Base-by-base conservation (phyloP, 2,888 invertebrate genomes). In the Schizaphis graminum region DNA sequence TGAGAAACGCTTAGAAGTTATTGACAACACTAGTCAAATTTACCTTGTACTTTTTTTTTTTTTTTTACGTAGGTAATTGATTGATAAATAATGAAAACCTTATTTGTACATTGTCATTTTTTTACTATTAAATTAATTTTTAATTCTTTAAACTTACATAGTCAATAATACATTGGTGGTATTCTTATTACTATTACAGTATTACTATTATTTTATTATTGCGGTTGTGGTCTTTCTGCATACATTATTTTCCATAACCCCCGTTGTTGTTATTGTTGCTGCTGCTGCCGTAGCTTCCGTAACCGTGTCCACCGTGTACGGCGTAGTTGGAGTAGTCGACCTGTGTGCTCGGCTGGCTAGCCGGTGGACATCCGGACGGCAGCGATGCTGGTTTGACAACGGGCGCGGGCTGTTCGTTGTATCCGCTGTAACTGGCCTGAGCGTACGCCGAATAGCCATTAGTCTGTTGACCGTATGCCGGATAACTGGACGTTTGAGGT, bases 71-170 rank as follows among this genome's bases (percentile, higher is more conserved):
- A 93, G 89, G 35, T 57, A 84, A 84, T 86, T 86, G 56, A 93
- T 86, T 93, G 84, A 91, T 91, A 49, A 94, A 89, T 57, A 89
- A 90, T 35, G 53, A 94, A 94, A 86, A 90, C 56, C 35, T 90
- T 85, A 49, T 93, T 85, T 93, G 93, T 93, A 93, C 93, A 93
- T 94, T 94, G 89, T 94, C 86, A 90, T 67, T 94, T 94, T 94
- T 94, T 94, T 94, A 94, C 93, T 94, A 85, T 94, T 89, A 89
- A 93, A 93, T 93, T 94, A 94, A 57, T 86, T 94, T 94, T 94
- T 47, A 94, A 94, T 90, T 94, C 93, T 94, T 94, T 90, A 61
- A 90, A 94, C 85, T 94, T 85, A 93, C 7, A 89, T 47, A 92
- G 85, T 91, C 21, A 84, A 91, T 84, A 57, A 49, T 92, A 92